Evolutionary conservation across 2,113 vertebrate genomes (phyloP), one percentile per base, ranked within the genome.

Genomic region (Petaurus breviceps): DNA sequence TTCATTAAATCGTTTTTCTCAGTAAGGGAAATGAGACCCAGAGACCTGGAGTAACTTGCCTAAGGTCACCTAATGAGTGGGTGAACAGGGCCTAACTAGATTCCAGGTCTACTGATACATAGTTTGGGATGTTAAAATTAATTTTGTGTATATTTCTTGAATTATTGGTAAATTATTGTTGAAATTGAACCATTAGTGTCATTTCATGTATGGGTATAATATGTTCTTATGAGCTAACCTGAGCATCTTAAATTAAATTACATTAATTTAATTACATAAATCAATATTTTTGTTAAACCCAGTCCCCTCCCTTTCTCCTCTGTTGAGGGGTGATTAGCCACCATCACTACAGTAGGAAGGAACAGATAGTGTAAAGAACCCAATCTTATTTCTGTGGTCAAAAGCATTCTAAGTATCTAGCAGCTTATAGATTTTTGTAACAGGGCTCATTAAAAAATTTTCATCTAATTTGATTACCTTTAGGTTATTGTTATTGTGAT

Each of bases 191-290:
- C 54, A 55, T 10, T 61, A 54, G 53, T 25, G 23, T 54, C 23
- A 24, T 25, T 54, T 54, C 53, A 54, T 6, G 8, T 26, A 55
- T 8, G 28, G 57, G 28, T 12, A 37, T 68, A 37, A 68, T 68
- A 68, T 68, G 57, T 11, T 68, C 11, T 37, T 68, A 19, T 68
- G 31, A 68, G 11, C 57, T 31, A 68, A 37, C 57, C 57, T 68
- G 57, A 68, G 57, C 31, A 68, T 10, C 57, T 55, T 55, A 9
- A 55, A 26, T 26, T 55, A 9, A 26, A 9, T 55, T 55, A 26
- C 23, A 55, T 26, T 25, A 26, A 55, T 97, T 97, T 98, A 98
- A 98, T 98, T 97, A 97, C 52, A 96, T 57, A 95, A 96, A 96
- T 96, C 23, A 95, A 46, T 92, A 95, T 92, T 96, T 96, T 95